Base-by-base conservation (phyloP, 2,113 vertebrate genomes). In the Picathartes gymnocephalus region DNA sequence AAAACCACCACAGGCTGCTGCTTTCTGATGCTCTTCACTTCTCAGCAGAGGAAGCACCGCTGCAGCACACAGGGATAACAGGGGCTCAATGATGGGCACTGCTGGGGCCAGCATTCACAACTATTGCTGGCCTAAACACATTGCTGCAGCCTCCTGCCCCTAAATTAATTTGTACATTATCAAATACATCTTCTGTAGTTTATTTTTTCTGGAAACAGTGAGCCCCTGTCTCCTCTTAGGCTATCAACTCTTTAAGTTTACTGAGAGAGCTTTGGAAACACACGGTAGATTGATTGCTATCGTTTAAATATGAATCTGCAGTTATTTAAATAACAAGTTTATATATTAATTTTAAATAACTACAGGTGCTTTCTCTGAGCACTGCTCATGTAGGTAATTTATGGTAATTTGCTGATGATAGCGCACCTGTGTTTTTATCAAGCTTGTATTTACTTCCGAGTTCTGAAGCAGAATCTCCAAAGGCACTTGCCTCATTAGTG, bases 381-480 rank as follows among this genome's bases (percentile, higher is more conserved):
- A 71, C 53, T 64, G 69, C 65, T 89, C 54, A 66, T 57, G 69
- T 83, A 88, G 80, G 89, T 90, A 95, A 95, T 95, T 92, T 62
- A 88, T 88, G 85, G 16, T 93, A 96, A 96, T 97, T 92, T 13
- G 13, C 93, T 91, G 92, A 90, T 92, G 93, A 94, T 66, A 91
- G 85, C 2, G 0, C 96, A 97, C 93, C 96, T 97, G 96, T 95
- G 95, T 97, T 97, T 96, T 93, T 94, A 92, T 86, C 93, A 90
- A 92, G 93, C 93, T 86, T 74, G 15, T 96, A 95, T 97, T 97
- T 97, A 96, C 96, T 95, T 94, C 95, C 50, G 70, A 95, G 81
- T 81, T 96, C 71, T 95, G 92, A 96, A 96, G 92, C 86, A 96
- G 95, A 92, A 89, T 96, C 95, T 97, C 95, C 87, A 96, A 91